Base-by-base conservation (phyloP, 2,888 invertebrate genomes). In the Lordiphosa fenestrarum region DNA sequence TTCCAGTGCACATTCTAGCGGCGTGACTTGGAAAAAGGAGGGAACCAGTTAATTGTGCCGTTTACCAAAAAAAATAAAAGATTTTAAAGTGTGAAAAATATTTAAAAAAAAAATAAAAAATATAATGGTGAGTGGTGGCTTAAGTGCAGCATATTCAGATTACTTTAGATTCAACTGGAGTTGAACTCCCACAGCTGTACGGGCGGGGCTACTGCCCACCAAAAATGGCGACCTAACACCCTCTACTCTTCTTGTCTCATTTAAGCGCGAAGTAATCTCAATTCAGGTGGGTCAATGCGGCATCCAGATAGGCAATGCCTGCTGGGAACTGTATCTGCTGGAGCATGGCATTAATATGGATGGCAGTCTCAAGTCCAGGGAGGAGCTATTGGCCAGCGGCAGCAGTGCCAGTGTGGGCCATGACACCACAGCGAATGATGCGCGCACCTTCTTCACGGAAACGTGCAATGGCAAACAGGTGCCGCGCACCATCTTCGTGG, bases 391-490 rank as follows among this genome's bases (percentile, higher is more conserved):
- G 44, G 84, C 82, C 23, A 78, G 81, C 35, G 78, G 73, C 6
- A 63, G 70, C 52, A 59, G 59, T 47, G 69, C 73, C n/a, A 85
- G 78, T 2, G 35, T 64, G 3, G 65, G 67, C 2, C 59, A 64
- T 12, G 70, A 67, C 51, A 63, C 51, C 19, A 73, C 77, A 7
- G 81, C 87, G n/a, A 90, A 90, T 30, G 86, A 88, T 64, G 90
- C 91, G 13, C 92, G 93, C 63, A 94, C 95, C 2, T 95, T 95
- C 88, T 95, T 95, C 88, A 92, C 93, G n/a, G 96, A 97, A 88
- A 96, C 96, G 4, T 95, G 93, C 68, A 89, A 94, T 53, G 96
- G 96, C 9, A 96, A 96, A 88, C 95, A 96, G 91, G 96, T 97
- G 47, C 97, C 97, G 0, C 91, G 97, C 63, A 94, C 94, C 1